These are phyloP conservation scores for Lota lota DNA, from an alignment of 2,113 vertebrate genomes.

Conservation along the genomic window DNA sequence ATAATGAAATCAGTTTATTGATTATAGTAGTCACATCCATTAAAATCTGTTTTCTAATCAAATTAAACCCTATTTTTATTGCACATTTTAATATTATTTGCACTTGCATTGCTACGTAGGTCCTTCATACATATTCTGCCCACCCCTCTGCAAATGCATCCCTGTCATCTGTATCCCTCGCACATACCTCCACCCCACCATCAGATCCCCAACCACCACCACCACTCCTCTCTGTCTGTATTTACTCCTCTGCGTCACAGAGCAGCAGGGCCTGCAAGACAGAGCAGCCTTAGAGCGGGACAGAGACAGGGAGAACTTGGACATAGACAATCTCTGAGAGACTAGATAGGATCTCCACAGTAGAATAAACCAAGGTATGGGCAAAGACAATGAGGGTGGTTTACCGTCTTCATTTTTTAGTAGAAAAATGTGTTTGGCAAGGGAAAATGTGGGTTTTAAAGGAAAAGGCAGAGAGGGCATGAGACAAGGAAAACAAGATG, in stretches of 20 bases:
- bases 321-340: conserved; percentile 31
- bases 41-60: too few relatives aligned
- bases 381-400: neutral
- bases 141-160: neutral
- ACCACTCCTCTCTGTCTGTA: conserved; percentile 55
- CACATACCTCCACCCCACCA: conserved; percentile 23
- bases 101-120: too few relatives aligned
- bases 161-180: conserved; percentile 5
- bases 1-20: too few relatives aligned
- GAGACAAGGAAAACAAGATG: too few relatives aligned
- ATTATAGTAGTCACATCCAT: too few relatives aligned
- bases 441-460: too few relatives aligned
- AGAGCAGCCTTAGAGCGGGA: conserved; percentile 57
- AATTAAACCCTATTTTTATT: too few relatives aligned
- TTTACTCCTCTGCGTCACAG: conserved; percentile 69
- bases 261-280: conserved; percentile 53
- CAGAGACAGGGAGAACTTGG: conserved; percentile 26
- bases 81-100: too few relatives aligned
- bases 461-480: too few relatives aligned
- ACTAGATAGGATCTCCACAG: neutral
- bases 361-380: conserved; percentile 23
- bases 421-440: too few relatives aligned
- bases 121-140: too few relatives aligned
- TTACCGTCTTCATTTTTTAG: too few relatives aligned
- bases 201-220: conserved; percentile 25